Evolutionary conservation across 2,113 vertebrate species (phyloP).

Genomic region (Cavia aperea): DNA sequence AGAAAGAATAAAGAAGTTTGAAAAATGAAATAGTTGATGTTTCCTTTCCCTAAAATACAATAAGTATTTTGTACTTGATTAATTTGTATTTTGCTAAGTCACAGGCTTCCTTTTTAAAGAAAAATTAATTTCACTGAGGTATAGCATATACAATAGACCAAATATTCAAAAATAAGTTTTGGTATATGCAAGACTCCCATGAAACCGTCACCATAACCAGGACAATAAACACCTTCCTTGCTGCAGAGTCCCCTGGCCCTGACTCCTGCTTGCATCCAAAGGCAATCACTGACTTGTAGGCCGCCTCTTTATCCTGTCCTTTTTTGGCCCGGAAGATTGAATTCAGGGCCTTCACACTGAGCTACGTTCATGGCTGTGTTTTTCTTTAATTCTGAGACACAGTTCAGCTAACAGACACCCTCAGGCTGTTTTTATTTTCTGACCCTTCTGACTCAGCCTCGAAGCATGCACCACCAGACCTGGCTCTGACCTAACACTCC

Average conservation of each 20-base stretch:
- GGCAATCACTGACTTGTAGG: neutral
- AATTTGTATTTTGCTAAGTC: neutral
- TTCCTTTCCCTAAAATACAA: neutral
- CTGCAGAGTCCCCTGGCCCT: neutral
- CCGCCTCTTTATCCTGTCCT: neutral
- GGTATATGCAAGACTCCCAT: neutral
- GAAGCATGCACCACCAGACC: neutral
- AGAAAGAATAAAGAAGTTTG: neutral
- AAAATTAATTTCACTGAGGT: neutral
- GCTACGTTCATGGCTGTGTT: neutral
- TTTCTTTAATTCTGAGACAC: neutral
- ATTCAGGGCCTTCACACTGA: neutral
- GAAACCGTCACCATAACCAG: neutral
- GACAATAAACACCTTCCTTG: neutral
- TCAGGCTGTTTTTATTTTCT: neutral
- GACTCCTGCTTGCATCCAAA: neutral
- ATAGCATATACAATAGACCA: neutral
- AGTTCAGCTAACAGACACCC: neutral
- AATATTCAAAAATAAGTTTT: neutral
- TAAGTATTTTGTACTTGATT: neutral
- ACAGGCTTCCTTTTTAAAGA: neutral
- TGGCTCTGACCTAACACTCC: neutral
- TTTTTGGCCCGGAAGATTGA: neutral
- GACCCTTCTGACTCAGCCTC: neutral
- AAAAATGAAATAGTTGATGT: neutral